These are phyloP conservation scores for Pseudopleuronectes americanus DNA, from an alignment of 2,797 vertebrate genomes.

Conservation along the genomic window DNA sequence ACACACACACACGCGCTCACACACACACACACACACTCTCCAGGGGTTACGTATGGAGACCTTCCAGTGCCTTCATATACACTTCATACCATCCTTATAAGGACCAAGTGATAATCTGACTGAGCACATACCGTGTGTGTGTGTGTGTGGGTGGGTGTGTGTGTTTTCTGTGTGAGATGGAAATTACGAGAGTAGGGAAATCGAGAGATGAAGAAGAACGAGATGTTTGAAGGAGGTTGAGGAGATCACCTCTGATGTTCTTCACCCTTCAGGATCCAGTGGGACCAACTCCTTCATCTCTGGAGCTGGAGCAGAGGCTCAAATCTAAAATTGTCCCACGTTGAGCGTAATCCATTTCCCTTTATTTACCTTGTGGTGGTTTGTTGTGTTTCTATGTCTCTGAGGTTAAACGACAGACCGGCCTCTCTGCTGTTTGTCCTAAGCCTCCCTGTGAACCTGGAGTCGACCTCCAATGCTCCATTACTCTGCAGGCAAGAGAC, in stretches of 20 bases:
- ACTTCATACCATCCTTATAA: too few species aligned
- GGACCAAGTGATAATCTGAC: too few species aligned
- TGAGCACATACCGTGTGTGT: too few species aligned
- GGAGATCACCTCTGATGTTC: slow-evolving; percentile 4
- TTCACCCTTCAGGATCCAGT: too few species aligned
- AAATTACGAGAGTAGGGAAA: too few species aligned
- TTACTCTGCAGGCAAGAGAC: slow-evolving; percentile 21
- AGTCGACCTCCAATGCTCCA: slow-evolving; percentile 51
- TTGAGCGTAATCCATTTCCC: slow-evolving; percentile 20
- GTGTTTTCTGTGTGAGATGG: too few species aligned
- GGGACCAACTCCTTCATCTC: neutral
- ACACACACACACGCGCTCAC: neutral
- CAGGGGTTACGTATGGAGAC: too few species aligned
- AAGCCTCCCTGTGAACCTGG: slow-evolving; percentile 7
- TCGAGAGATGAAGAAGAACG: slow-evolving; percentile 20
- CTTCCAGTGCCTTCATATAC: slow-evolving; percentile 1
- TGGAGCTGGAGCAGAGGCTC: neutral
- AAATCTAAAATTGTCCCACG: slow-evolving; percentile 5
- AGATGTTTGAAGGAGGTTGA: slow-evolving; percentile 1
- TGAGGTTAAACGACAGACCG: slow-evolving; percentile 51
- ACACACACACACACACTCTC: neutral
- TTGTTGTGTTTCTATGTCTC: slow-evolving; percentile 37
- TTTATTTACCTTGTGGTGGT: slow-evolving; percentile 19
- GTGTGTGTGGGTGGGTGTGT: too few species aligned
- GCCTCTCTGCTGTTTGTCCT: slow-evolving; percentile 22